Conservation (phyloP, 2,888 invertebrate species). For the Camptogramma bilineatum region DNA sequence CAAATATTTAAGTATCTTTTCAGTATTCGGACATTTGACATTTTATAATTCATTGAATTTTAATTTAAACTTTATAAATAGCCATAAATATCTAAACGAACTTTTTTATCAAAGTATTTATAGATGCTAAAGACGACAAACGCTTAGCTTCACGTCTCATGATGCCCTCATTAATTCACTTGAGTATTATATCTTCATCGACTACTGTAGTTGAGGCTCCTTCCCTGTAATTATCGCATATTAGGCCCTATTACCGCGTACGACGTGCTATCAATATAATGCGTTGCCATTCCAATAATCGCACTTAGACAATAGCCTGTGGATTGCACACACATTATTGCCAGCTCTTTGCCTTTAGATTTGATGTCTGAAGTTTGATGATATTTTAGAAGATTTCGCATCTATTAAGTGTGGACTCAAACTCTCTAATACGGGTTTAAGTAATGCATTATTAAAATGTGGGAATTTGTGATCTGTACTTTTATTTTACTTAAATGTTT, state of each 20-base stretch:
- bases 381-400: background rate
- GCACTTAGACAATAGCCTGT: slow-evolving; percentile 67
- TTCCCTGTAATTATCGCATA: slow-evolving; percentile 74
- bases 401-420: no score
- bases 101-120: background rate
- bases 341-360: background rate
- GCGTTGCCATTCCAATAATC: slow-evolving; percentile 72
- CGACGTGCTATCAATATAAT: slow-evolving; percentile 74
- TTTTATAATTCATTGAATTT: no score
- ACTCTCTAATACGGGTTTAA: no score
- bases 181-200: slow-evolving; percentile 76
- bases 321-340: slow-evolving; percentile 58
- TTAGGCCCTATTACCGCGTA: slow-evolving; percentile 74
- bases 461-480: no score
- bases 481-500: no score
- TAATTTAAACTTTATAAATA: no score
- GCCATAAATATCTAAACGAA: no score
- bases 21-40: no score
- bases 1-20: no score
- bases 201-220: slow-evolving; percentile 63
- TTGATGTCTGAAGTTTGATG: slow-evolving; percentile 7
- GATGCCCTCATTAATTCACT: slow-evolving; percentile 67
- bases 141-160: slow-evolving; percentile 43
- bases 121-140: slow-evolving; percentile 11
- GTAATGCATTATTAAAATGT: no score